Percentiles rank a stretch among this genome's conserved stretches.
Evolutionary conservation across 2,113 vertebrate species (phyloP).

Genomic region (Thymallus thymallus): DNA sequence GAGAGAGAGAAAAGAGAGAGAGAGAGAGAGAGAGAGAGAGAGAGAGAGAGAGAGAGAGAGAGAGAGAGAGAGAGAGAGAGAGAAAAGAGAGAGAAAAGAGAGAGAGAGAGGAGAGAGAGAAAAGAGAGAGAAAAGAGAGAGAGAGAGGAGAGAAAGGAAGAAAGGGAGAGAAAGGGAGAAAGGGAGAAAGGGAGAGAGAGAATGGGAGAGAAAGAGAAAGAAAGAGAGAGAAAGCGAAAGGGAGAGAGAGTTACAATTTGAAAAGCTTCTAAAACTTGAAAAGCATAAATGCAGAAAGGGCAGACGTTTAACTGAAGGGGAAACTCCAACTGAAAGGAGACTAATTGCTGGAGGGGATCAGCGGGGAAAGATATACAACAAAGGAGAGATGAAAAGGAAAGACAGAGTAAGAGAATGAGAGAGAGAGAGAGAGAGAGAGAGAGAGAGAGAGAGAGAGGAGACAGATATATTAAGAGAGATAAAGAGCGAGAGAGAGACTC

Average conservation of each 20-base stretch:
- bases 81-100: neutral
- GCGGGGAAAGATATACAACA: neutral
- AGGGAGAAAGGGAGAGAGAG: neutral
- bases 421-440: conserved; percentile 17
- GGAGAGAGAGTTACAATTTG: neutral
- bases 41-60: neutral
- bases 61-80: conserved; percentile 1
- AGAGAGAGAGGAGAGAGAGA: neutral
- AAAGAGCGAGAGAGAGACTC: conserved; percentile 49
- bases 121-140: neutral
- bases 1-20: neutral
- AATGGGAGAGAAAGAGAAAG: neutral
- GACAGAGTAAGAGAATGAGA: conserved; percentile 1
- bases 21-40: neutral
- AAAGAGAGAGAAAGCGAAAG: neutral
- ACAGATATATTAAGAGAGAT: neutral
- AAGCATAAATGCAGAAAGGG: neutral
- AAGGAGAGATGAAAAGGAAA: neutral
- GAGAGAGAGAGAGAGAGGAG: conserved; percentile 3
- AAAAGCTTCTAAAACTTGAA: neutral
- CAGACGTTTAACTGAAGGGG: neutral
- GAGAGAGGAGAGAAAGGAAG: neutral
- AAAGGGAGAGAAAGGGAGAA: neutral
- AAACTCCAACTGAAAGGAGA: neutral
- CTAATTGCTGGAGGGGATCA: neutral